Evolutionary conservation across 2,888 invertebrate genomes (phyloP).

Genomic region (Abrostola triplasia): DNA sequence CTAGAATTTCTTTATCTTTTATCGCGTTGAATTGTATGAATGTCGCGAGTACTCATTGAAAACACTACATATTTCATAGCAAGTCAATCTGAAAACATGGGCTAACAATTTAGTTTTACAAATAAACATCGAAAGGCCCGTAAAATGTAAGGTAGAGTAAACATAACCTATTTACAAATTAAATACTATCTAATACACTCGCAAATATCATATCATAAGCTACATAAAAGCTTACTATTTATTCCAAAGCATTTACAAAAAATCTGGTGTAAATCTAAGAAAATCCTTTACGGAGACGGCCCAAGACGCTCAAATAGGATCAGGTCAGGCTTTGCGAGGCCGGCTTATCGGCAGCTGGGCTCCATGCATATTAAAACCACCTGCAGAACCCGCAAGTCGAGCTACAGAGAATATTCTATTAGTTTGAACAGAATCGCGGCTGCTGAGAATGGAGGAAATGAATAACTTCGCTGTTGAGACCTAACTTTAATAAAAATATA

Average conservation of each 20-base stretch:
- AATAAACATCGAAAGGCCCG: too few species aligned
- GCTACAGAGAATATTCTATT: slow-evolving; percentile 74
- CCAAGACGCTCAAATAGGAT: slow-evolving; percentile 78
- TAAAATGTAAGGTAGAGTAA: too few species aligned
- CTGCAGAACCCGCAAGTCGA: slow-evolving; percentile 63
- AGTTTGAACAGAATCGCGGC: slow-evolving; percentile 50
- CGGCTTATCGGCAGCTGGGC: slow-evolving; percentile 76
- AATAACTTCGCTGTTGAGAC: slow-evolving; percentile 3
- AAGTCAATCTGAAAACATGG: too few species aligned
- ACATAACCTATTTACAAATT: too few species aligned
- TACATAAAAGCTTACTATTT: slow-evolving; percentile 3
- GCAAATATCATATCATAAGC: too few species aligned
- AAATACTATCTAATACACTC: too few species aligned
- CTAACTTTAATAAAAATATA: background rate
- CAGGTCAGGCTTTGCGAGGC: slow-evolving; percentile 75
- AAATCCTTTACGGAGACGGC: slow-evolving; percentile 63
- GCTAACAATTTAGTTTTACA: too few species aligned
- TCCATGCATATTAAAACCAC: slow-evolving; percentile 81
- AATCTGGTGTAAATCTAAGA: slow-evolving; percentile 70
- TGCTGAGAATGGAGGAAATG: background rate
- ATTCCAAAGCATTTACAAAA: slow-evolving; percentile 49
- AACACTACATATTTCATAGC: too few species aligned
- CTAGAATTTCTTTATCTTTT: too few species aligned
- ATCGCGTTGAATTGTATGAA: too few species aligned
- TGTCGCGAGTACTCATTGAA: too few species aligned